Conservation (phyloP, 2,113 vertebrate species). For the Hypanus sabinus region DNA sequence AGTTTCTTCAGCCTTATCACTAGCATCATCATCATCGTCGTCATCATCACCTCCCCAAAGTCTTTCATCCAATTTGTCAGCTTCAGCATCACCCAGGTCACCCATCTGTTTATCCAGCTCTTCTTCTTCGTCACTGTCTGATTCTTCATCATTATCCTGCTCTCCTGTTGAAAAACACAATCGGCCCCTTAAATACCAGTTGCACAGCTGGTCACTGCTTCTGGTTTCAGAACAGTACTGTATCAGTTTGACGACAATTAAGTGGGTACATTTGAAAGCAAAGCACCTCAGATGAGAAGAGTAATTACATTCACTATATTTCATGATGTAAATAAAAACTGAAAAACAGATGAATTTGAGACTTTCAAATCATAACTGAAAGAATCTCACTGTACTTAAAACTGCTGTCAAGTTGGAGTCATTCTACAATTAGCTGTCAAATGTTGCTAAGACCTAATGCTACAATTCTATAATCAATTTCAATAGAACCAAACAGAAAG, state of each 20-base stretch:
- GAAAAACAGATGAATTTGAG: too few species aligned
- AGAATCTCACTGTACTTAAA: background rate
- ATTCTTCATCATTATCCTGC: slow-evolving; percentile 62
- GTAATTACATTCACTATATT: background rate
- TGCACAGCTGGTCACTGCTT: slow-evolving; percentile 40
- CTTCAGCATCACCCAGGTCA: slow-evolving; percentile 76
- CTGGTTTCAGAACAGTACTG: slow-evolving; percentile 1
- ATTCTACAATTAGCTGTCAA: background rate
- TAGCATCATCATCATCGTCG: slow-evolving; percentile 57
- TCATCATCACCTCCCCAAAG: slow-evolving; percentile 82
- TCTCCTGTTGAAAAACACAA: slow-evolving; percentile 54
- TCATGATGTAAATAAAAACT: background rate
- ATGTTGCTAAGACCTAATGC: background rate
- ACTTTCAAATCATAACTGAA: background rate
- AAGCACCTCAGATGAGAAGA: background rate
- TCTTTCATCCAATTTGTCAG: slow-evolving; percentile 87
- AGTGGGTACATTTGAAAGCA: background rate
- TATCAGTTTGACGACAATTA: background rate
- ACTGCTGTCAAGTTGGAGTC: background rate
- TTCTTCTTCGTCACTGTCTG: slow-evolving; percentile 67
- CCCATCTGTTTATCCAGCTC: slow-evolving; percentile 96
- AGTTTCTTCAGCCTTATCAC: slow-evolving; percentile 74
- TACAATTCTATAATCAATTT: background rate
- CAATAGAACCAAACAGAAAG: background rate
- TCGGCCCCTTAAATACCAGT: background rate